Conservation (phyloP, 2,888 invertebrate genomes). For the Parochlus steinenii region DNA sequence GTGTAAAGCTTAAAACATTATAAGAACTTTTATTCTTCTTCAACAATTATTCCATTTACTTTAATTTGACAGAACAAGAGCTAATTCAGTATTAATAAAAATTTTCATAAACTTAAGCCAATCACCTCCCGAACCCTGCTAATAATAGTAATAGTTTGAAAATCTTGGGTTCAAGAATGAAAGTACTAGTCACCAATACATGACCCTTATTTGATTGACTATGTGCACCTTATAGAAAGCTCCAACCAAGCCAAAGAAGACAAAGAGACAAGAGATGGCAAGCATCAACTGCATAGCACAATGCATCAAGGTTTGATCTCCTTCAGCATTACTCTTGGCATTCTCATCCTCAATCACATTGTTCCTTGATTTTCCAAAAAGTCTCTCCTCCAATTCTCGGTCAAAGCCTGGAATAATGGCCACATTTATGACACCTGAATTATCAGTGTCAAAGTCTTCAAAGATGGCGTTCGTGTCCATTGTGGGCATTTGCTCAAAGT, state of each 20-base stretch:
- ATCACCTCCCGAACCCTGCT: too few species aligned
- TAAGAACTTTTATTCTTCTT: too few species aligned
- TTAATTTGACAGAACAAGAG: too few species aligned
- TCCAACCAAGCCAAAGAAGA: slow-evolving; percentile 30
- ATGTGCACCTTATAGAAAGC: slow-evolving; percentile 31
- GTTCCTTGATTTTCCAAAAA: slow-evolving; percentile 7
- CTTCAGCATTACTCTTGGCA: slow-evolving; percentile 16
- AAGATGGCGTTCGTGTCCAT: not conserved
- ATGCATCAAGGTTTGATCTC: slow-evolving; percentile 29
- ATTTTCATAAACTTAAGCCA: too few species aligned
- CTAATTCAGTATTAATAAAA: too few species aligned
- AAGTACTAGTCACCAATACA: slow-evolving; percentile 27
- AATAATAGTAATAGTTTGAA: too few species aligned
- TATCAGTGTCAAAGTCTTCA: slow-evolving; percentile 9
- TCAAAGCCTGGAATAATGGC: slow-evolving; percentile 31
- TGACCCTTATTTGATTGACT: slow-evolving; percentile 28
- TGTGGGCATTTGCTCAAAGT: not conserved
- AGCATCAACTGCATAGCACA: slow-evolving; percentile 32
- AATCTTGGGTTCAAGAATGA: too few species aligned
- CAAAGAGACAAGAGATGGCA: slow-evolving; percentile 30
- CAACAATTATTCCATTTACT: too few species aligned
- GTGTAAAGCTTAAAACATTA: too few species aligned
- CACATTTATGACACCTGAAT: slow-evolving; percentile 27
- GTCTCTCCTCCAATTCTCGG: slow-evolving; percentile 23
- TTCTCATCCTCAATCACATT: slow-evolving; percentile 9